A percentile compares a stretch with the other conserved stretches of the same genome.
Evolutionary conservation across 2,113 vertebrate genomes (phyloP).

Genomic region (Lampris megalopsis): DNA sequence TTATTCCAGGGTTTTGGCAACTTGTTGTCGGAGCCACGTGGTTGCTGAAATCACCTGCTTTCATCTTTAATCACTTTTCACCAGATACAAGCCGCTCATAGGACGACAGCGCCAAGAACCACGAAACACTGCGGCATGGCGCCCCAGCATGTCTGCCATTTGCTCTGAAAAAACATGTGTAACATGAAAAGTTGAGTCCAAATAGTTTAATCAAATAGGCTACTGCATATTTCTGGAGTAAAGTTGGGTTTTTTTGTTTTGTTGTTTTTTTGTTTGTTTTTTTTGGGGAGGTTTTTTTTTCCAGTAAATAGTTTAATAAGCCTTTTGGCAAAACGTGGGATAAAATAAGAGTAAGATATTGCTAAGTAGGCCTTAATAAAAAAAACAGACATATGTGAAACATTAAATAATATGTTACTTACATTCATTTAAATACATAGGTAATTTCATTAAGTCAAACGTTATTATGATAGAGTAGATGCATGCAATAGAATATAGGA

Average conservation of each 20-base stretch:
- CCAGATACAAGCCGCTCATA: no score
- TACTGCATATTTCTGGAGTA: conserved; percentile 56
- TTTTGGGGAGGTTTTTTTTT: conserved; percentile 77
- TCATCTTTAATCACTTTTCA: no score
- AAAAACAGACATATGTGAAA: conserved; percentile 81
- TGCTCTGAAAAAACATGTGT: no score
- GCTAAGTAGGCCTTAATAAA: conserved; percentile 49
- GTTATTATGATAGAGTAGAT: conserved; percentile 76
- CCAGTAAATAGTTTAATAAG: conserved; percentile 75
- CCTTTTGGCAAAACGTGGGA: conserved; percentile 65
- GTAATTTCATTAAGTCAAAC: conserved; percentile 74
- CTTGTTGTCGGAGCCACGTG: no score
- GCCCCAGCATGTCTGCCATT: no score
- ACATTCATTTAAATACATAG: conserved; percentile 85
- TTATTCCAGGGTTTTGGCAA: no score
- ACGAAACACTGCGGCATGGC: no score
- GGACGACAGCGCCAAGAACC: no score
- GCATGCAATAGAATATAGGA: conserved; percentile 77
- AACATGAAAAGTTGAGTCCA: conserved; percentile 23
- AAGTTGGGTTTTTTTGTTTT: conserved; percentile 79
- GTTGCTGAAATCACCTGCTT: no score
- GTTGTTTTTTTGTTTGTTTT: conserved; percentile 70
- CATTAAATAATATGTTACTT: conserved; percentile 77
- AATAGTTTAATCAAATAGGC: conserved; percentile 46
- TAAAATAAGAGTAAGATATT: conserved; percentile 72